Evolutionary conservation across 2,113 vertebrate genomes (phyloP).

Genomic region (Hippopotamus amphibius): DNA sequence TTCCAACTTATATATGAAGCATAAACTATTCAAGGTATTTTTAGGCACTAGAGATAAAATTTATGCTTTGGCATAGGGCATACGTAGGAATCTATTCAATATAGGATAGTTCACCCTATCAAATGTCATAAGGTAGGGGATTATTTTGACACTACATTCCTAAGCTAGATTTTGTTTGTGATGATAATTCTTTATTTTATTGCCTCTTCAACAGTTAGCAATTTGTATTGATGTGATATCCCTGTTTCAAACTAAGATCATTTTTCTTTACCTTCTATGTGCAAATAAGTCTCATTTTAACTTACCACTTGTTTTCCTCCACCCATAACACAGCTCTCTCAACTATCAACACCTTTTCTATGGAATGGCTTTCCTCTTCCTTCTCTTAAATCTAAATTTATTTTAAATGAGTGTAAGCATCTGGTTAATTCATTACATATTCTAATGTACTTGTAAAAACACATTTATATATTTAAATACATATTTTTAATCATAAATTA

Average conservation of each 20-base stretch:
- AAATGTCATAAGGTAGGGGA: neutral
- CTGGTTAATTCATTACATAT: neutral
- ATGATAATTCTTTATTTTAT: neutral
- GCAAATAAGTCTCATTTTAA: slow-evolving; percentile 13
- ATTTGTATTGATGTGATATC: neutral
- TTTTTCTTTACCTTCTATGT: neutral
- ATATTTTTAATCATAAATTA: neutral
- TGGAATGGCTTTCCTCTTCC: neutral
- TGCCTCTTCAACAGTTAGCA: neutral
- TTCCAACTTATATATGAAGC: neutral
- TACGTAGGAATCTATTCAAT: neutral
- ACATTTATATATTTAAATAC: neutral
- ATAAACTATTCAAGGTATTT: neutral
- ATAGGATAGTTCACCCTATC: neutral
- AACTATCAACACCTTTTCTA: neutral
- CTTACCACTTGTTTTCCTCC: neutral
- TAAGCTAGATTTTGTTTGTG: neutral
- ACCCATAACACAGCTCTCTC: neutral
- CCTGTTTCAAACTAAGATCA: neutral
- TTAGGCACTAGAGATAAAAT: neutral
- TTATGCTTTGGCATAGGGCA: neutral
- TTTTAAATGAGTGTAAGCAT: neutral
- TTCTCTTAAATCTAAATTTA: neutral
- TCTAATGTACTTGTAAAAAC: neutral
- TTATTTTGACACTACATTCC: neutral